These are phyloP conservation scores for Pseudomugil tenellus DNA, from an alignment of 2,797 vertebrate genomes.

Conservation along the genomic window DNA sequence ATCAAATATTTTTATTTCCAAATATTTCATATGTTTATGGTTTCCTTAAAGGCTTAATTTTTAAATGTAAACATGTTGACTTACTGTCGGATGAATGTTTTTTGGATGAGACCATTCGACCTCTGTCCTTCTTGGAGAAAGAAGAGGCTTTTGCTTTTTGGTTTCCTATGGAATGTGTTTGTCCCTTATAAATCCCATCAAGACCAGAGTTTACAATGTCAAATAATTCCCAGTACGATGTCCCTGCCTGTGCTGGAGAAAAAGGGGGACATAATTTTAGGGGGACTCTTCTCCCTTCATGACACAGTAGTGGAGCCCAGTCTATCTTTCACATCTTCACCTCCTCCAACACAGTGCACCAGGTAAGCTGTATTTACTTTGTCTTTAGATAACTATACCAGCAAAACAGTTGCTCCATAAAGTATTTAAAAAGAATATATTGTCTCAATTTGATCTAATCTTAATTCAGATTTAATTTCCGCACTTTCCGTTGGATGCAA, in stretches of 20 bases:
- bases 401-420: not conserved
- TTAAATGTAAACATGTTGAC: slow-evolving; percentile 3
- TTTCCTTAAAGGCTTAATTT: not conserved
- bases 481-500: slow-evolving; percentile 87
- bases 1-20: not conserved
- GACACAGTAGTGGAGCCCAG: slow-evolving; percentile 74
- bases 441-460: not conserved
- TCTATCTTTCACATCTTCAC: slow-evolving; percentile 70
- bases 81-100: slow-evolving; percentile 17
- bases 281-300: slow-evolving; percentile 85
- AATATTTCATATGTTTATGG: not conserved
- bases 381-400: not conserved
- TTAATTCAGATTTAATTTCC: slow-evolving; percentile 80
- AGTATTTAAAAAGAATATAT: not conserved
- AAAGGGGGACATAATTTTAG: slow-evolving; percentile 79
- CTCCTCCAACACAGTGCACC: slow-evolving; percentile 70
- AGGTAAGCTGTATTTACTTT: slow-evolving; percentile 65
- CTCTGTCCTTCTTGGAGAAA: not conserved
- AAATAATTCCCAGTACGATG: slow-evolving; percentile 53
- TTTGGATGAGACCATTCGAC: slow-evolving; percentile 9
- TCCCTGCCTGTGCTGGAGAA: slow-evolving; percentile 72
- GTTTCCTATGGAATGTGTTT: slow-evolving; percentile 47
- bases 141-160: slow-evolving; percentile 20
- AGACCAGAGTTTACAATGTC: slow-evolving; percentile 62
- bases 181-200: slow-evolving; percentile 39